A percentile compares a stretch with the other conserved stretches of the same genome.
Evolutionary conservation across 2,113 vertebrate species (phyloP).

Genomic region (Chlorocebus sabaeus): DNA sequence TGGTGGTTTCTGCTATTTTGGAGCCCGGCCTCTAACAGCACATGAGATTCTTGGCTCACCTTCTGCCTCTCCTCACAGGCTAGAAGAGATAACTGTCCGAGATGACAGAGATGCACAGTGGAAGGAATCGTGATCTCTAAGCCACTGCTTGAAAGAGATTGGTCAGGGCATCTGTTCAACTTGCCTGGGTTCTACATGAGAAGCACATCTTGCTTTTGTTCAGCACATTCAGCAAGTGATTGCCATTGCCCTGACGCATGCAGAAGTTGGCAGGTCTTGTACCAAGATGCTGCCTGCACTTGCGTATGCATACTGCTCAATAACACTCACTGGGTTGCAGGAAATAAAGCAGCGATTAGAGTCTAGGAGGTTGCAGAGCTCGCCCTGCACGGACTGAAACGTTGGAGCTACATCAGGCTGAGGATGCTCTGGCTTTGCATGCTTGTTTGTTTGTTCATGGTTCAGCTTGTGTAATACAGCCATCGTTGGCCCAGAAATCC

Average conservation of each 20-base stretch:
- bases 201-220: no score
- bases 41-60: rapidly evolving
- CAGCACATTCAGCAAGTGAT: rapidly evolving
- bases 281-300: no score
- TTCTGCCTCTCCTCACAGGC: rapidly evolving
- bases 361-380: rapidly evolving
- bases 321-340: no score
- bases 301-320: no score
- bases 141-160: background rate
- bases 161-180: rapidly evolving
- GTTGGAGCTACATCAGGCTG: rapidly evolving
- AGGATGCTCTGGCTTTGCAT: rapidly evolving
- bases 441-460: background rate
- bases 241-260: background rate
- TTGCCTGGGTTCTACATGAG: no score
- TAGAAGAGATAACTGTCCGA: rapidly evolving
- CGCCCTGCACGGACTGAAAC: rapidly evolving
- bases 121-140: rapidly evolving
- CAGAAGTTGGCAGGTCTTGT: rapidly evolving
- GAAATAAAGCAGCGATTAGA: rapidly evolving
- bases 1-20: rapidly evolving
- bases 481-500: background rate
- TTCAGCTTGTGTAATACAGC: no score
- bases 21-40: background rate
- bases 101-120: rapidly evolving